These are phyloP conservation scores for Eupithecia subfuscata DNA, from an alignment of 2,888 invertebrate genomes.

Conservation along the genomic window DNA sequence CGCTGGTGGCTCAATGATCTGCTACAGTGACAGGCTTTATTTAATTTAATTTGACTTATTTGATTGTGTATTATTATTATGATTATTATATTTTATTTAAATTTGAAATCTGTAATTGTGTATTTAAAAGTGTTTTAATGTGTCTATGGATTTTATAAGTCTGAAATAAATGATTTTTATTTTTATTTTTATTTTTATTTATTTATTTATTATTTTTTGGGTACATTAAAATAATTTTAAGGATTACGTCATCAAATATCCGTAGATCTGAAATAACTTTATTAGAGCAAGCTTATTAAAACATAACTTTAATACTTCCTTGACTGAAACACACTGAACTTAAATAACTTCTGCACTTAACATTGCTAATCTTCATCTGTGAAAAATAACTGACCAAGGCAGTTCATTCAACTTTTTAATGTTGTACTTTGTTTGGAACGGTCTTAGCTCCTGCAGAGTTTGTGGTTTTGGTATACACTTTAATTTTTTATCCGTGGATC, in stretches of 20 bases:
- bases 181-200: too few relatives aligned
- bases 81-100: too few relatives aligned
- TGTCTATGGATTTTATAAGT: too few relatives aligned
- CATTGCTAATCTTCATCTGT: slow-evolving; percentile 48
- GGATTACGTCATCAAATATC: neutral
- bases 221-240: neutral
- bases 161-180: too few relatives aligned
- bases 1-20: too few relatives aligned
- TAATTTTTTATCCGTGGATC: slow-evolving; percentile 46
- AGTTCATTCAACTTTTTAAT: slow-evolving; percentile 64
- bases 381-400: slow-evolving; percentile 78
- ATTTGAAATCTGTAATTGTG: too few relatives aligned
- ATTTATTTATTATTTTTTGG: too few relatives aligned
- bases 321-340: slow-evolving; percentile 22
- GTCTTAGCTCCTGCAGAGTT: slow-evolving; percentile 46
- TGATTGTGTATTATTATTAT: too few relatives aligned
- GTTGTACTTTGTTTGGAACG: slow-evolving; percentile 61
- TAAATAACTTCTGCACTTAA: slow-evolving; percentile 23
- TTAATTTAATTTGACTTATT: too few relatives aligned
- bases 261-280: slow-evolving; percentile 9
- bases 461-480: slow-evolving; percentile 47
- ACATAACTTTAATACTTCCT: neutral
- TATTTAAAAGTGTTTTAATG: too few relatives aligned
- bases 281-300: slow-evolving; percentile 24
- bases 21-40: too few relatives aligned